phyloP scores from a whole-genome alignment of 2,888 invertebrate species.

The Pogonocherus hispidulus region DNA sequence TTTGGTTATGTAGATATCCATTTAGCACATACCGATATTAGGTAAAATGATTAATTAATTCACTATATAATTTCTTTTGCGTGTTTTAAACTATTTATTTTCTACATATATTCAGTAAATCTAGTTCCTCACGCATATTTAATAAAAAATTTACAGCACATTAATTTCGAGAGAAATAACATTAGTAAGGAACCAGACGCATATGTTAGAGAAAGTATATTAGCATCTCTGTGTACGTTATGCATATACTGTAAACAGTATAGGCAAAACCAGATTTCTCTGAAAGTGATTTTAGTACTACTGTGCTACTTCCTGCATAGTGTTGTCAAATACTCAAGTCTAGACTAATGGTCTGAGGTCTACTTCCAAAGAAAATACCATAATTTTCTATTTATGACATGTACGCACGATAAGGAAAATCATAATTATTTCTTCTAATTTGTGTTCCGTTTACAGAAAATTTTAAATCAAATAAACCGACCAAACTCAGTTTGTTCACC shows the following conservation, averaged over 20 bases:
- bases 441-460: neutral
- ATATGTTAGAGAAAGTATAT: neutral
- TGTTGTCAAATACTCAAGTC: neutral
- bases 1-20: too few relatives aligned
- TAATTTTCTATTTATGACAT: neutral
- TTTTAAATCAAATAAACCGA: neutral
- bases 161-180: too few relatives aligned
- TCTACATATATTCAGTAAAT: too few relatives aligned
- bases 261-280: neutral
- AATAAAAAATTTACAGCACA: too few relatives aligned
- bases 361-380: neutral
- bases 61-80: too few relatives aligned
- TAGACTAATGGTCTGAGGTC: neutral
- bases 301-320: neutral
- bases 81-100: too few relatives aligned
- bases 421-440: neutral
- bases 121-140: too few relatives aligned
- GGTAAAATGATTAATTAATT: too few relatives aligned
- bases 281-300: neutral
- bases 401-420: neutral
- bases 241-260: too few relatives aligned
- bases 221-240: neutral
- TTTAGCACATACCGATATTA: too few relatives aligned
- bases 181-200: neutral
- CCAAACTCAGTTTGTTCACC: neutral